A percentile compares a stretch with the other conserved stretches of the same genome.
Conservation (phyloP, 2,113 vertebrate species). For the Fregetta grallaria region DNA sequence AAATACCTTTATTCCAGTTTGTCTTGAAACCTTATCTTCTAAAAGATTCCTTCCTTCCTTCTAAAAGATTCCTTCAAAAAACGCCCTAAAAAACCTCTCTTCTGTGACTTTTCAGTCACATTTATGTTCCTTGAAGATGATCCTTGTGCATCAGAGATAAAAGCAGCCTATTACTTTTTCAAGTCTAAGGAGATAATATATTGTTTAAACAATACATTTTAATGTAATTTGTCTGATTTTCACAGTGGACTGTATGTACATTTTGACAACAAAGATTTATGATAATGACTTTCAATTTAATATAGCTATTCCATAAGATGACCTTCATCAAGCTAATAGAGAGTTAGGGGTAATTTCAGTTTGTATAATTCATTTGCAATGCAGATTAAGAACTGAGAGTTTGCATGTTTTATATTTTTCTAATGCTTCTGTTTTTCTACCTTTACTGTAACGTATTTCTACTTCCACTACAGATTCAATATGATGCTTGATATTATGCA, state of each 20-base stretch:
- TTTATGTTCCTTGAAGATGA: background rate
- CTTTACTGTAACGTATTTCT: background rate
- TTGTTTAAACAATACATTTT: background rate
- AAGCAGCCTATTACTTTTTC: background rate
- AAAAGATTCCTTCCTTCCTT: background rate
- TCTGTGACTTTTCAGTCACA: background rate
- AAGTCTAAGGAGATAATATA: background rate
- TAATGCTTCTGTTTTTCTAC: background rate
- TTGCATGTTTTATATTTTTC: background rate
- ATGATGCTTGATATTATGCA: background rate
- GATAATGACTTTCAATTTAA: constrained; percentile 1
- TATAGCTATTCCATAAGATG: background rate
- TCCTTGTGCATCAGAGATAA: background rate
- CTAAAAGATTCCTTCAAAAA: background rate
- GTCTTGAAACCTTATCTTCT: background rate
- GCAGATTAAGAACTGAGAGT: background rate
- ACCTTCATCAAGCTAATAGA: constrained; percentile 2
- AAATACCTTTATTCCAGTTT: background rate
- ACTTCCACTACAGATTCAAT: background rate
- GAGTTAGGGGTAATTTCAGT: background rate
- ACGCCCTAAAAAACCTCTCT: background rate
- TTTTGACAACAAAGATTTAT: background rate
- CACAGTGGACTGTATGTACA: background rate
- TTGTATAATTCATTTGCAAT: background rate
- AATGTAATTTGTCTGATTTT: background rate